Evolutionary conservation across 2,888 invertebrate genomes (phyloP).

Genomic region (Tolmerus cingulatus): DNA sequence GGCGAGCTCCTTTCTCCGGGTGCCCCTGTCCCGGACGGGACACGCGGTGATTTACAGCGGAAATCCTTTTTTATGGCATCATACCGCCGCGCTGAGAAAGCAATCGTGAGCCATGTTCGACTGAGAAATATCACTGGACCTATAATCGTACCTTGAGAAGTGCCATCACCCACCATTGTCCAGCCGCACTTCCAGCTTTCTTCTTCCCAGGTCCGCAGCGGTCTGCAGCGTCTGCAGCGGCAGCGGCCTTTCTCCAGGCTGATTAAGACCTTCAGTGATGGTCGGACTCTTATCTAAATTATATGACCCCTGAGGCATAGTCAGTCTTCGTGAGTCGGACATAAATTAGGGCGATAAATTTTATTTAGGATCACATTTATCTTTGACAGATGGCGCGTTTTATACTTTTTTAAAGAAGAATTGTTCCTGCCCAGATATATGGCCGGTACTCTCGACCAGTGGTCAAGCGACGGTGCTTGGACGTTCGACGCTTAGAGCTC

Average conservation of each 20-base stretch:
- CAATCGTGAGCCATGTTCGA: not conserved
- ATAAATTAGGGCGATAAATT: slow-evolving; percentile 50
- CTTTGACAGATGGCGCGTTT: slow-evolving; percentile 49
- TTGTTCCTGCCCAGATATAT: slow-evolving; percentile 12
- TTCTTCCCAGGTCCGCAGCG: not conserved
- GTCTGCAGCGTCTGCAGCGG: not conserved
- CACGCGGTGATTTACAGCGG: slow-evolving; percentile 48
- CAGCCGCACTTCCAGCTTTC: not conserved
- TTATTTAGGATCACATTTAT: slow-evolving; percentile 50
- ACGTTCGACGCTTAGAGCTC: not conserved
- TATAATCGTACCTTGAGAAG: slow-evolving; percentile 25
- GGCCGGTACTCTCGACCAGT: not conserved
- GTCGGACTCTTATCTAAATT: slow-evolving; percentile 45
- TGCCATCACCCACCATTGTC: slow-evolving; percentile 27
- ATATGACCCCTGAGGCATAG: slow-evolving; percentile 44
- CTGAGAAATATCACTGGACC: not conserved
- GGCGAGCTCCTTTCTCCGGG: not conserved
- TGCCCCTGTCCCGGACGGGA: not conserved
- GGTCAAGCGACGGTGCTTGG: not conserved
- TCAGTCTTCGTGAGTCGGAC: slow-evolving; percentile 42
- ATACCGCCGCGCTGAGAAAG: slow-evolving; percentile 30
- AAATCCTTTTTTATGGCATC: slow-evolving; percentile 48
- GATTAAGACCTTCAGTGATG: slow-evolving; percentile 48
- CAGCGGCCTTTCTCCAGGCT: slow-evolving; percentile 24
- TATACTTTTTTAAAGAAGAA: slow-evolving; percentile 38